Conservation (phyloP, 1,140 invertebrate genomes). For the Eulimnadia texana region DNA sequence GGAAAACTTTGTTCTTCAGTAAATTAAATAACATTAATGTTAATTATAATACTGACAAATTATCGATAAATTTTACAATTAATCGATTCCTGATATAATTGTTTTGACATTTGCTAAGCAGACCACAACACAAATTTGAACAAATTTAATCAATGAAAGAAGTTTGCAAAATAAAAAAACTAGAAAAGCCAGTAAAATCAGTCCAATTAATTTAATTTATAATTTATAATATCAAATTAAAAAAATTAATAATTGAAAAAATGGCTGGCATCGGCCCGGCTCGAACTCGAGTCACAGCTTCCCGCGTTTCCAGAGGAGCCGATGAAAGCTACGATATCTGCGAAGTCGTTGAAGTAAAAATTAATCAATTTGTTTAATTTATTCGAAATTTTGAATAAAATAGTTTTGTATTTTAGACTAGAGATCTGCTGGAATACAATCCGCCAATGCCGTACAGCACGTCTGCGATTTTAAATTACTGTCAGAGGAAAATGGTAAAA, state of each 20-base stretch:
- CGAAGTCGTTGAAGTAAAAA: not conserved
- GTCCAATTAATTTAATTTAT: not conserved
- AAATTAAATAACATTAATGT: no score
- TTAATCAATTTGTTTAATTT: no score
- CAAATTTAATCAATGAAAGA: no score
- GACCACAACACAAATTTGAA: no score
- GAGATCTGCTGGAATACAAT: slow-evolving; percentile 11
- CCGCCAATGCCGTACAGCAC: slow-evolving; percentile 12
- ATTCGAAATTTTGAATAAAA: no score
- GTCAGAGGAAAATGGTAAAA: slow-evolving; percentile 14
- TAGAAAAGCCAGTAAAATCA: no score
- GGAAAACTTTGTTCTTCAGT: no score
- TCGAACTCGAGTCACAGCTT: not conserved
- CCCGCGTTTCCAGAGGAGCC: not conserved
- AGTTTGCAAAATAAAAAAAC: no score
- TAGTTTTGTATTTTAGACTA: slow-evolving; percentile 5
- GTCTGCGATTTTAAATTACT: slow-evolving; percentile 14
- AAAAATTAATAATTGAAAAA: not conserved
- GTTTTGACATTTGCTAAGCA: no score
- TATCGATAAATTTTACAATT: no score
- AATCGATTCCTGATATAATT: no score
- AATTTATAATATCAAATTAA: not conserved
- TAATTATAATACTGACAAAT: no score
- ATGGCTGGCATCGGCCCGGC: not conserved
- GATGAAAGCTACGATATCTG: not conserved